Evolutionary conservation across 2,888 invertebrate species (phyloP), one percentile per base, ranked within the genome.

Genomic region (Magallana nippona): DNA sequence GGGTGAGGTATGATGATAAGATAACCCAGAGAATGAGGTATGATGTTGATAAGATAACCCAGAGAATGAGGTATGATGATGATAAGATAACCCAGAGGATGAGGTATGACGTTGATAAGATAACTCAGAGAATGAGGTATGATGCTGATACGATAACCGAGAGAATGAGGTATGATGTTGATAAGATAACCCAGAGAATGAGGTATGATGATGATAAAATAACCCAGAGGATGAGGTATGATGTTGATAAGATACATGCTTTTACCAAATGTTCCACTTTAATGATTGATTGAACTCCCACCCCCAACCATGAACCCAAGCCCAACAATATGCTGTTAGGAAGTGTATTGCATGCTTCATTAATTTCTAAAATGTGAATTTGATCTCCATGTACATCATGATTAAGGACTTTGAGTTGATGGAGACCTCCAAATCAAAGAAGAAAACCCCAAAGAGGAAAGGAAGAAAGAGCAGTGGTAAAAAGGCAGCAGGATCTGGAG

Each of bases 201-300:
- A 44, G 44, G 44, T 44, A 44, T 8, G 8, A 44, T 44, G 44
- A 8, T 44, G 44, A 44, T 8, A 44, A 55, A 92, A 92, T 81
- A 89, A 92, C 83, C 89, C 91, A 10, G 91, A 89, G 55, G 92
- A 92, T 88, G 92, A 92, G 90, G 92, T 92, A 57, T 77, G 83
- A 81, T 56, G 71, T 11, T 19, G 62, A 62, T 44, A 44, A 79
- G 19, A 44, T 44, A 5, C 8, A 44, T 44, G 44, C 44, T 44
- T 44, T 44, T 44, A 44, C 44, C 0, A 8, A 8, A 44, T 44
- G 44, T 44, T 44, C 44, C 0, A 44, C 8, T 44, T 44, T 44
- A 8, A 44, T 44, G 8, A 44, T 44, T 32, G 5, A 32, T 32
- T 44, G 44, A 44, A 44, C 44, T 8, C 44, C 44, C 44, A 44